Percentiles rank a stretch among this genome's conserved stretches.
phyloP scores from a whole-genome alignment of 2,888 invertebrate genomes.

The Encarsia formosa region DNA sequence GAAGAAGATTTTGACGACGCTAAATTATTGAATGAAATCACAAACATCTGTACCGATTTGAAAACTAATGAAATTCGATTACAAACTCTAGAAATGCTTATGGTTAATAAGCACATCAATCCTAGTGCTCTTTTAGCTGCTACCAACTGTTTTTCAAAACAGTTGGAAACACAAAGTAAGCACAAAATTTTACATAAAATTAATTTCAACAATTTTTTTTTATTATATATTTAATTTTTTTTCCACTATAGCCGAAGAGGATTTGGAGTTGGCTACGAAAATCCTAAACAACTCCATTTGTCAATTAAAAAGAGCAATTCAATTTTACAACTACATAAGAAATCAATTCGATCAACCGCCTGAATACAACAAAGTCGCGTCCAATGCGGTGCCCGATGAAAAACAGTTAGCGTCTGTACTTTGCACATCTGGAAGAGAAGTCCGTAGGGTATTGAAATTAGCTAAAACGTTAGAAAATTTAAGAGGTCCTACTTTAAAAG shows the following conservation, averaged over 20 bases:
- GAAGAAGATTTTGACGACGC: constrained; percentile 55
- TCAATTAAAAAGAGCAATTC: constrained; percentile 38
- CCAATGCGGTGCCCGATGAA: constrained; percentile 31
- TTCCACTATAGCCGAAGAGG: constrained; percentile 33
- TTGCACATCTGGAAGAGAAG: constrained; percentile 48
- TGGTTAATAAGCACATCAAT: constrained; percentile 61
- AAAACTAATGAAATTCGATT: constrained; percentile 69
- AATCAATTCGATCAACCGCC: constrained; percentile 39
- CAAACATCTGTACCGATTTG: constrained; percentile 60
- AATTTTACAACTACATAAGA: constrained; percentile 43
- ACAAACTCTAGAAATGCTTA: constrained; percentile 69
- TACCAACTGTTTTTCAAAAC: constrained; percentile 45
- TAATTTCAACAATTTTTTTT: not conserved
- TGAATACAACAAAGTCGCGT: constrained; percentile 39
- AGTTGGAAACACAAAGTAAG: constrained; percentile 16
- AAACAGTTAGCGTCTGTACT: constrained; percentile 36
- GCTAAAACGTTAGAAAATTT: constrained; percentile 37
- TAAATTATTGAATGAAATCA: constrained; percentile 55
- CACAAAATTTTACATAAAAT: not conserved
- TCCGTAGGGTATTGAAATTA: constrained; percentile 46
- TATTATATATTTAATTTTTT: not conserved
- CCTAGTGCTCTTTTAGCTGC: constrained; percentile 61
- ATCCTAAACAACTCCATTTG: constrained; percentile 35
- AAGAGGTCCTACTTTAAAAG: constrained; percentile 29
- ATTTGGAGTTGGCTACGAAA: constrained; percentile 38